Conservation (phyloP, 2,113 vertebrate genomes). For the Typhlomys cinereus region DNA sequence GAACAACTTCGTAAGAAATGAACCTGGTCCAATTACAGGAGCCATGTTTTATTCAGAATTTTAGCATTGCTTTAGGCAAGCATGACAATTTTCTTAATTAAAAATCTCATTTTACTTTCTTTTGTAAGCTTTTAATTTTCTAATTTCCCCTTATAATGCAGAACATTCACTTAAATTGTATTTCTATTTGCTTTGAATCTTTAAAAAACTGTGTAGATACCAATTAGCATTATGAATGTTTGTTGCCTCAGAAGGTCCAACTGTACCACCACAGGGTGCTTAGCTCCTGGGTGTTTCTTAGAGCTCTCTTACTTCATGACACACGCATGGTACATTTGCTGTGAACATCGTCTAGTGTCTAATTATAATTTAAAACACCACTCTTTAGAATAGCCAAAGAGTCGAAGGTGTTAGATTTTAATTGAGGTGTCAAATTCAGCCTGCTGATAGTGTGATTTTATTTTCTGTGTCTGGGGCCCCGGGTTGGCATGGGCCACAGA, state of each 20-base stretch:
- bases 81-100: conserved; percentile 51
- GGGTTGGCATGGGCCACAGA: not conserved
- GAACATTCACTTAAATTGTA: not conserved
- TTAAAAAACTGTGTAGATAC: not conserved
- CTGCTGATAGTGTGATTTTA: not conserved
- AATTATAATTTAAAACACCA: not conserved
- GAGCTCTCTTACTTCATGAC: conserved; percentile 21
- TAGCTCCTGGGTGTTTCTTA: not conserved
- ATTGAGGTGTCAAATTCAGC: not conserved
- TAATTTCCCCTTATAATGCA: conserved; percentile 10
- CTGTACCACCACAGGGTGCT: not conserved
- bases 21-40: conserved; percentile 65
- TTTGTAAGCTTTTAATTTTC: conserved; percentile 57
- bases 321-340: not conserved
- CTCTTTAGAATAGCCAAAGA: conserved; percentile 32
- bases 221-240: conserved; percentile 1
- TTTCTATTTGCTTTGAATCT: conserved; percentile 10
- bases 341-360: not conserved
- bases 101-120: conserved; percentile 14
- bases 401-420: conserved; percentile 18
- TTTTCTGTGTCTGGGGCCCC: not conserved
- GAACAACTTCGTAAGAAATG: conserved; percentile 79
- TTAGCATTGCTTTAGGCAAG: not conserved
- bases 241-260: not conserved
- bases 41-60: conserved; percentile 55